Evolutionary conservation across 2,888 invertebrate genomes (phyloP), one percentile per base, ranked within the genome.

Genomic region (Epistrophe grossulariae): DNA sequence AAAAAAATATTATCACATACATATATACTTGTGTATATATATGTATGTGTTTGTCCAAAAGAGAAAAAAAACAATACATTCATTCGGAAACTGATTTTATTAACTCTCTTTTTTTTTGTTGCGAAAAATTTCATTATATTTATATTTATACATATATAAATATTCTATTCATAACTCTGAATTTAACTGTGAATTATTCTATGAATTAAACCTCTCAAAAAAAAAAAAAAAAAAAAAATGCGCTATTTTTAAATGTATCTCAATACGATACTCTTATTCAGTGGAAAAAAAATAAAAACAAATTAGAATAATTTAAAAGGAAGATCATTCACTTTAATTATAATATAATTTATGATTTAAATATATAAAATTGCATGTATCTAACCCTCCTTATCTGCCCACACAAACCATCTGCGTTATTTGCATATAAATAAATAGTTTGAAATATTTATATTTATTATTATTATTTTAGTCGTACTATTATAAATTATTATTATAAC

Each of bases 1-100:
- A 72, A 70, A 64, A 71, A 71, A 45, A 73, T 31, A 62, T n/a
- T 28, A 70, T 79, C 73, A 74, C 88, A 72, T 60, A 57, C 74
- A 66, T 70, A 52, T 52, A 52, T 40, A 40, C 17, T 43, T 6
- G 13, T 50, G 31, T 24, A 28, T 50, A 52, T 40, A 31, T 48
- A 48, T 8, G n/a, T 71, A 31, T 55, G 15, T 60, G 55, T 28
- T n/a, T 45, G 13, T 31, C 11, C 9, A 48, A 45, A 60, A 60
- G 2, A 15, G 13, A 71, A 50, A 45, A 64, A 66, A 68, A 77
- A 66, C 11, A 64, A 76, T 40, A 74, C 38, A 70, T 66, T 40
- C 24, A 43, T 40, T 38, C 43, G 35, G 8, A 68, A 73, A 64
- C 31, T 43, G 38, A 79, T 70, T 68, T 64, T 17, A 8, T 45